Evolutionary conservation across 1,140 invertebrate species (phyloP).

Genomic region (Drosophila sp.): DNA sequence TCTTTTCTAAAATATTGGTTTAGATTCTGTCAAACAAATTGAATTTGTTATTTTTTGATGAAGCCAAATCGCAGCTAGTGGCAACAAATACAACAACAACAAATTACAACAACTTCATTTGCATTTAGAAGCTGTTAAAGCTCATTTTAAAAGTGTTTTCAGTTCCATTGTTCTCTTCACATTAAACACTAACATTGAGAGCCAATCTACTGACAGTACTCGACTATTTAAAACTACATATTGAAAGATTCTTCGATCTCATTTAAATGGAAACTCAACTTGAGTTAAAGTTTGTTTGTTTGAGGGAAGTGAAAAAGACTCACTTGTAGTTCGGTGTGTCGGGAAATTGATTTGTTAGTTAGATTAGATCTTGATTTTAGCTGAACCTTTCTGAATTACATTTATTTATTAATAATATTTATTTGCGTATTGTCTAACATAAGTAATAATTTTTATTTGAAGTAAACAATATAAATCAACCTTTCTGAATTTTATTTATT

Average conservation of each 20-base stretch:
- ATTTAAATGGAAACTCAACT: not conserved
- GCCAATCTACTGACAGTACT: constrained; percentile 18
- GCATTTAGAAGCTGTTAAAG: constrained; percentile 16
- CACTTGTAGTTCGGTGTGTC: too few species aligned
- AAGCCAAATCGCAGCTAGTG: constrained; percentile 48
- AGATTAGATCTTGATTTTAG: too few species aligned
- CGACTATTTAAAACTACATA: constrained; percentile 3
- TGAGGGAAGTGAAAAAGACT: too few species aligned
- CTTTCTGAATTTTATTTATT: too few species aligned
- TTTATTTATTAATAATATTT: too few species aligned
- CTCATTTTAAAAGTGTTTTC: constrained; percentile 6
- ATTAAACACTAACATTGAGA: constrained; percentile 15
- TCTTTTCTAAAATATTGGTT: constrained; percentile 74
- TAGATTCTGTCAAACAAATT: constrained; percentile 83
- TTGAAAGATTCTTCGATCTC: constrained; percentile 1
- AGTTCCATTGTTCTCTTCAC: not conserved
- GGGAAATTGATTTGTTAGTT: too few species aligned
- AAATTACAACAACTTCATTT: constrained; percentile 10
- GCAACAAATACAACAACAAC: not conserved
- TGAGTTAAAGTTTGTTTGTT: not conserved
- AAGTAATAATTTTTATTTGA: too few species aligned
- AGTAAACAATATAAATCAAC: too few species aligned
- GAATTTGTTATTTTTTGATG: constrained; percentile 74
- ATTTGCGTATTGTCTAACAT: too few species aligned
- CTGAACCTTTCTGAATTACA: too few species aligned